Conservation (phyloP, 2,797 vertebrate genomes). For the Cetoscarus ocellatus region DNA sequence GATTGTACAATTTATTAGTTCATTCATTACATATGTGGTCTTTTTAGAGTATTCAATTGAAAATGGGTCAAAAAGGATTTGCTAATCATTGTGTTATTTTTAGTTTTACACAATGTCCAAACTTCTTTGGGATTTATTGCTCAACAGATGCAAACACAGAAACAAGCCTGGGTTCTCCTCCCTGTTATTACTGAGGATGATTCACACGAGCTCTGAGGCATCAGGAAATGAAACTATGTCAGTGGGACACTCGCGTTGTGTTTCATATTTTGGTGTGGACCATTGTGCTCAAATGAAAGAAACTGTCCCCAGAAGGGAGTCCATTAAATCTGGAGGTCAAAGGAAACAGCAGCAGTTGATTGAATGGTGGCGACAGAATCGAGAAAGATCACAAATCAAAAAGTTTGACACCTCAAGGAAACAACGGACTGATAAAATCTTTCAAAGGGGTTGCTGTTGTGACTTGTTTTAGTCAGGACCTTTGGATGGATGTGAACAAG, state of each 20-base stretch:
- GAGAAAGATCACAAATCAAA: constrained; percentile 36
- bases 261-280: constrained; percentile 24
- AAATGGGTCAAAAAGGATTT: too few relatives aligned
- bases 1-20: too few relatives aligned
- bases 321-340: constrained; percentile 36
- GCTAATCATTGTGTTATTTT: too few relatives aligned
- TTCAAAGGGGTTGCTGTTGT: constrained; percentile 46
- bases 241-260: constrained; percentile 25
- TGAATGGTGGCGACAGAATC: constrained; percentile 20
- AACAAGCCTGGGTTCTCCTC: too few relatives aligned
- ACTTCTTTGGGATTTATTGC: too few relatives aligned
- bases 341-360: constrained; percentile 55
- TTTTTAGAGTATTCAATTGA: too few relatives aligned
- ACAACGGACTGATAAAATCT: constrained; percentile 44
- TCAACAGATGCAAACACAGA: too few relatives aligned
- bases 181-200: too few relatives aligned
- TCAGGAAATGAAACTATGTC: constrained; percentile 28
- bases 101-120: too few relatives aligned
- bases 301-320: neutral
- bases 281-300: constrained; percentile 5
- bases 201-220: neutral
- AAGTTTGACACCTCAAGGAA: constrained; percentile 34
- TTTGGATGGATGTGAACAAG: neutral
- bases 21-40: too few relatives aligned
- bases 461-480: constrained; percentile 11